A percentile compares a stretch with the other conserved stretches of the same genome.
Evolutionary conservation across 2,113 vertebrate genomes (phyloP).

Genomic region (Scophthalmus maximus): DNA sequence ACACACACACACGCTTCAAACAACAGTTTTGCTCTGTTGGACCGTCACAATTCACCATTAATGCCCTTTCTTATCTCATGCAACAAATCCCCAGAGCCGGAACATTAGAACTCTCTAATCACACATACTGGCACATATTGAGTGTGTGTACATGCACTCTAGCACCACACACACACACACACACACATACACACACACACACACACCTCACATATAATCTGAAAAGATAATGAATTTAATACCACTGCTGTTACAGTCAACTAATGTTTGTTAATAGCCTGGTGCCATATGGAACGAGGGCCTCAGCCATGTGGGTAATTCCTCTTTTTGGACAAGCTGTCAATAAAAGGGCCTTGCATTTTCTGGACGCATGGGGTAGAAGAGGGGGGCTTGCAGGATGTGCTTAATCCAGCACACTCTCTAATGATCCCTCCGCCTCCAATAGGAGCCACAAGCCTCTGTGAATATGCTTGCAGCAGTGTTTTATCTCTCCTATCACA

Average conservation of each 20-base stretch:
- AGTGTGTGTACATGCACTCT: slow-evolving; percentile 21
- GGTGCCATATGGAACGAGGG: slow-evolving; percentile 73
- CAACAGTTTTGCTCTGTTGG: slow-evolving; percentile 66
- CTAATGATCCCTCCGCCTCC: slow-evolving; percentile 57
- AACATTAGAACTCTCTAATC: slow-evolving; percentile 77
- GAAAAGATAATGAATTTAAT: slow-evolving; percentile 78
- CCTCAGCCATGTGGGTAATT: slow-evolving; percentile 74
- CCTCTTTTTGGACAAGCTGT: slow-evolving; percentile 77
- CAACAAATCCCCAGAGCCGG: slow-evolving; percentile 74
- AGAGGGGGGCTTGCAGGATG: background rate
- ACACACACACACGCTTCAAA: slow-evolving; percentile 41
- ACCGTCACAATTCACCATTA: slow-evolving; percentile 69
- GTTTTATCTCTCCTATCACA: slow-evolving; percentile 63
- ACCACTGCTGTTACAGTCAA: slow-evolving; percentile 71
- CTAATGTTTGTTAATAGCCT: slow-evolving; percentile 80
- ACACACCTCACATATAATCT: slow-evolving; percentile 67
- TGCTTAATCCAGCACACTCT: slow-evolving; percentile 71
- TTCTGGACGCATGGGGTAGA: slow-evolving; percentile 45
- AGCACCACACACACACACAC: slow-evolving; percentile 27
- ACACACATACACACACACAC: slow-evolving; percentile 50
- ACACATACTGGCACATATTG: slow-evolving; percentile 61
- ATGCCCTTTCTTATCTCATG: slow-evolving; percentile 74
- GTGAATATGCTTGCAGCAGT: slow-evolving; percentile 31
- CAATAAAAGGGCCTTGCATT: slow-evolving; percentile 66
- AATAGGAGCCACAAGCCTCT: slow-evolving; percentile 44